Evolutionary conservation across 2,888 invertebrate species (phyloP), one percentile per base, ranked within the genome.

Genomic region (Acheta domesticus): DNA sequence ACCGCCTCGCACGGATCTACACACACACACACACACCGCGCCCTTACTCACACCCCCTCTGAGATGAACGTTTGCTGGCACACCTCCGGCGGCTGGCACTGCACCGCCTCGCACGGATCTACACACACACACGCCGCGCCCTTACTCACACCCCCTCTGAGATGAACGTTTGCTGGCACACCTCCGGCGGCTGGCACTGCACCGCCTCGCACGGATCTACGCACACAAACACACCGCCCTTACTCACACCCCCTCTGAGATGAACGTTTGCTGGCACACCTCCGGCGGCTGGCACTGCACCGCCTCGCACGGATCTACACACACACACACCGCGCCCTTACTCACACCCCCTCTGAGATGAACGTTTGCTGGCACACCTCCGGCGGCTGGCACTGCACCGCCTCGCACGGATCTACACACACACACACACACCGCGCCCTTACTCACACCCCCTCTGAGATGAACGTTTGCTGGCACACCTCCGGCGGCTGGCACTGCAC

Each of bases 51-150:
- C 62, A 20, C 77, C 2, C 23, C n/a, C n/a, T n/a, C n/a, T n/a
- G n/a, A n/a, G n/a, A n/a, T n/a, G n/a, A n/a, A n/a, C n/a, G n/a
- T n/a, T n/a, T n/a, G 88, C 86, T 94, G 94, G 87, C 96, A 96
- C 81, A 95, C 90, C 85, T 95, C 93, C 49, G 93, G 93, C 83
- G 93, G 91, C 49, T 91, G 89, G 87, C 96, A 96, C 84, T 91
- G 90, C 83, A 94, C 90, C 80, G 91, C 93, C 75, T 91, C 90
- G 87, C 96, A 96, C 1, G 96, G 96, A 90, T 96, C 96, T 96
- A 89, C 77, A 5, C 36, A 89, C 88, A 84, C n/a, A 80, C 62
- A 75, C 75, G 48, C 79, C 78, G 49, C 77, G 11, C n/a, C 36
- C n/a, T 3, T 23, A 80, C 36, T 77, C 76, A 14, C 62, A 20